These are phyloP conservation scores for Indicator maculatus DNA, from an alignment of 2,113 vertebrate species.

Conservation along the genomic window DNA sequence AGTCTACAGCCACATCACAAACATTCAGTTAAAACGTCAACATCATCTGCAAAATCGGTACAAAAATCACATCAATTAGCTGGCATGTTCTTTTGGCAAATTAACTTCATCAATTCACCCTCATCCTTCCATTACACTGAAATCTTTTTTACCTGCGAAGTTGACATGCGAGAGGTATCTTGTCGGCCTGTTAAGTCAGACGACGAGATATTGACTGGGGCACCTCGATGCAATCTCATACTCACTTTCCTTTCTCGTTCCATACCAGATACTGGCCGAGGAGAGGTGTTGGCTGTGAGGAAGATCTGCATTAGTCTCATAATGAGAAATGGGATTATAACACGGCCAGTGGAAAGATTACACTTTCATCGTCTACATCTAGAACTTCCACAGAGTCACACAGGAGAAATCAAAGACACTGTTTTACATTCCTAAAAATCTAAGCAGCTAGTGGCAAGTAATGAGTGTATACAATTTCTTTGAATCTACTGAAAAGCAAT, in stretches of 20 bases:
- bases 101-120: neutral
- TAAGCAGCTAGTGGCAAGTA: neutral
- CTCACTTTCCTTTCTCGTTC: conserved; percentile 95
- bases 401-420: neutral
- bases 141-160: conserved; percentile 87
- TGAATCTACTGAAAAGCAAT: neutral
- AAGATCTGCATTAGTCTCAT: neutral
- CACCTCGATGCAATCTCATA: conserved; percentile 93
- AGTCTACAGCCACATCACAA: neutral
- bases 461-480: fast-evolving
- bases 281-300: conserved; percentile 86
- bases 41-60: neutral
- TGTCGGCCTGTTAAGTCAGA: conserved; percentile 93
- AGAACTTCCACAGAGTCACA: neutral
- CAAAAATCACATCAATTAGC: neutral
- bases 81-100: neutral
- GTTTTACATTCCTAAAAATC: neutral
- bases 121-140: neutral
- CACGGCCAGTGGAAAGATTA: neutral
- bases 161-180: conserved; percentile 96
- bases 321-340: neutral
- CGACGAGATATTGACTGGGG: conserved; percentile 91
- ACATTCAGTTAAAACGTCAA: neutral
- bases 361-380: neutral
- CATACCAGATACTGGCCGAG: conserved; percentile 88